Percentiles rank a stretch among this genome's conserved stretches.
phyloP scores from a whole-genome alignment of 2,113 vertebrate species.

The Laterallus jamaicensis region DNA sequence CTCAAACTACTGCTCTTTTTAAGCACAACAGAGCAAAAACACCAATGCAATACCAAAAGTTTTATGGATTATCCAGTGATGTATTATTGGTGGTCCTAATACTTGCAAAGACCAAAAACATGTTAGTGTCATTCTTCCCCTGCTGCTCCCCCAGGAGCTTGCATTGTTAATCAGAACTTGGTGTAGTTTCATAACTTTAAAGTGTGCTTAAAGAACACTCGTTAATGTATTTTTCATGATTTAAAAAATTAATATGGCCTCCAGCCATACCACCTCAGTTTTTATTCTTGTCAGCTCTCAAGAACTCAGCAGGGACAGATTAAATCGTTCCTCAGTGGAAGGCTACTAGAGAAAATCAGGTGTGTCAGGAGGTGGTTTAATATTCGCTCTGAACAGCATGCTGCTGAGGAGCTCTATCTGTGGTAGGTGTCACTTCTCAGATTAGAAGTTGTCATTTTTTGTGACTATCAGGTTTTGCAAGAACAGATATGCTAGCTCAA shows the following conservation, averaged over 20 bases:
- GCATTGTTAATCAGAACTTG: background rate
- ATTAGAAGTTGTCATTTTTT: background rate
- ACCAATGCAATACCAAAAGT: background rate
- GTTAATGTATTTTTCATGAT: slow-evolving; percentile 35
- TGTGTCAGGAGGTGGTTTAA: slow-evolving; percentile 26
- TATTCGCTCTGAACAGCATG: background rate
- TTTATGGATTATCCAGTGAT: background rate
- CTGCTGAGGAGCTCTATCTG: background rate
- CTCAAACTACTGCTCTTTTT: background rate
- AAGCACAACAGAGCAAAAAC: background rate
- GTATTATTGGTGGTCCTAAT: background rate
- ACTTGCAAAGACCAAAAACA: background rate
- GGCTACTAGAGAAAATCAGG: slow-evolving; percentile 29
- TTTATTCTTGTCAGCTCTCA: slow-evolving; percentile 11
- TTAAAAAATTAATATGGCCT: slow-evolving; percentile 51
- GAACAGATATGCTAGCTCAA: background rate
- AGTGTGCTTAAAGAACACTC: slow-evolving; percentile 13
- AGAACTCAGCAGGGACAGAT: slow-evolving; percentile 10
- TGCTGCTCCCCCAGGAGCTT: background rate
- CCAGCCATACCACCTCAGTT: slow-evolving; percentile 7
- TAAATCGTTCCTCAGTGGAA: background rate
- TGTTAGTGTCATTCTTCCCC: background rate
- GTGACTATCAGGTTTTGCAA: background rate
- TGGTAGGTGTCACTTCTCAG: slow-evolving; percentile 29
- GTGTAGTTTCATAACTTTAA: slow-evolving; percentile 10